Base-by-base conservation (phyloP, 2,797 vertebrate species). In the Anniella stebbinsi region DNA sequence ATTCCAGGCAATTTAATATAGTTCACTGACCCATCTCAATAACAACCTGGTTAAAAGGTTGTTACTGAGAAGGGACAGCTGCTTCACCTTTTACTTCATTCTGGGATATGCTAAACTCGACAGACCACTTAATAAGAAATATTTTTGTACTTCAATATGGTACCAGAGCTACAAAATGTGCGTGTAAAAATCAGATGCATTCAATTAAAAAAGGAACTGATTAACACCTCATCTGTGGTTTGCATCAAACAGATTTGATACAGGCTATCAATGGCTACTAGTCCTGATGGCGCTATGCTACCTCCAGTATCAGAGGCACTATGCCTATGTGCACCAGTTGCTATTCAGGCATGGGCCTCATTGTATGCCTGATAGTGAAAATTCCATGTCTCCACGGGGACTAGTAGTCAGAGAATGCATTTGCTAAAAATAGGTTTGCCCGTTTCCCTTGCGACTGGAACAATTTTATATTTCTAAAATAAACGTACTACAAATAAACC, bases 31-130 rank as follows among this genome's bases (percentile, higher is more conserved):
- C 88, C 75, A 72, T 80, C 84, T 86, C 66, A 80, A 70, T 85
- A 72, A 89, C 83, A 89, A 86, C 75, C 83, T 77, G 76, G 88
- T 69, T 69, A 89, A 86, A 89, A 86, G 88, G 75, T 85, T 89
- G 66, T 41, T 70, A 78, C 57, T 1, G 66, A 72, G 66, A 80
- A 48, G 51, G 30, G 18, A 80, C 88, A 45, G 75, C 75, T 89
- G 83, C 51, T 86, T 85, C 36, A 80, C 75, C 75, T 86, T 63
- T 60, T 86, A 80, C 76, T 86, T 86, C 76, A 80, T 85, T 60
- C 51, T 63, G 38, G 70, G 80, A 82, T 75, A 60, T 28, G 48
- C 30, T 75, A 2, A 75, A 70, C 69, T 86, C 75, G 9, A 78
- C 45, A 67, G 36, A 80, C 66, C 76, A 85, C 82, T 85, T 89